A percentile compares a stretch with the other conserved stretches of the same genome.
phyloP scores from a whole-genome alignment of 2,797 vertebrate species.

The Coendou prehensilis region DNA sequence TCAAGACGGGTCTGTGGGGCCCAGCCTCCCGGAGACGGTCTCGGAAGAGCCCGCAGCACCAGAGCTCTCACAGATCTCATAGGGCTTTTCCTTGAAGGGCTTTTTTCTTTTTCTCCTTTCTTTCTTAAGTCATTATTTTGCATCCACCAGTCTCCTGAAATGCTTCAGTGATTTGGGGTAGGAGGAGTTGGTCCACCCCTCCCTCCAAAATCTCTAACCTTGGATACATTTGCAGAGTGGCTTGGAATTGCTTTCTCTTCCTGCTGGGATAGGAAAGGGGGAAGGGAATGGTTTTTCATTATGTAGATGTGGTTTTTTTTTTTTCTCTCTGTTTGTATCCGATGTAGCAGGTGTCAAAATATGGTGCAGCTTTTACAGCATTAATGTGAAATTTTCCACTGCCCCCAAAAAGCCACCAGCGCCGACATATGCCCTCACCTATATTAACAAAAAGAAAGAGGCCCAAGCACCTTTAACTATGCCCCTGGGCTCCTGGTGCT shows the following conservation, averaged over 20 bases:
- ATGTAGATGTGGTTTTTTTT: neutral
- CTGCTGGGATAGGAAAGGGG: conserved; percentile 59
- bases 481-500: neutral
- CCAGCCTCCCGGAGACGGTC: conserved; percentile 15
- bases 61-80: neutral
- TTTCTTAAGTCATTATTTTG: conserved; percentile 61
- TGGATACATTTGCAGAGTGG: conserved; percentile 57
- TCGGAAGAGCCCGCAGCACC: conserved; percentile 24
- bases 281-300: conserved; percentile 61
- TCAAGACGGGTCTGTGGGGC: neutral
- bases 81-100: neutral
- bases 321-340: conserved; percentile 63
- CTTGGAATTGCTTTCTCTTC: conserved; percentile 67
- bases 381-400: conserved; percentile 62
- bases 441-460: neutral
- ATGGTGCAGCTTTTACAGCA: conserved; percentile 57
- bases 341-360: conserved; percentile 55
- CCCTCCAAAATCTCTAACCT: conserved; percentile 65
- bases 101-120: neutral
- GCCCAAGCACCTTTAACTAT: neutral
- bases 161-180: conserved; percentile 74
- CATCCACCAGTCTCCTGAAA: conserved; percentile 16
- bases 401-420: neutral
- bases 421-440: neutral
- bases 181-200: conserved; percentile 8